Evolutionary conservation across 2,113 vertebrate genomes (phyloP).

Genomic region (Pelecanus crispus): DNA sequence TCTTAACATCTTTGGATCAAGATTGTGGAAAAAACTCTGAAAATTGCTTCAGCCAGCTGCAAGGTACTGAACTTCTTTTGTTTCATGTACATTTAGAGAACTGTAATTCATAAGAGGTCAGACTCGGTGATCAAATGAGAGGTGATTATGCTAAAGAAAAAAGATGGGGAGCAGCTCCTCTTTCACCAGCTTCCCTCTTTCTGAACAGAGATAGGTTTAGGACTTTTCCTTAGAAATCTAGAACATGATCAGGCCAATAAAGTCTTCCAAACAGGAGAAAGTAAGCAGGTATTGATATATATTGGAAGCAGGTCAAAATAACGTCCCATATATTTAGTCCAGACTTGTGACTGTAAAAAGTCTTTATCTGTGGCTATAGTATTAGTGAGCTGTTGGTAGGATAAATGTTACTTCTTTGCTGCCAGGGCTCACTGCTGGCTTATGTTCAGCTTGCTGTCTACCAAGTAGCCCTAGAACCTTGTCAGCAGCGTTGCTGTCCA

Average conservation of each 20-base stretch:
- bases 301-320: neutral
- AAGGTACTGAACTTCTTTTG: neutral
- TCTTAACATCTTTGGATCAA: neutral
- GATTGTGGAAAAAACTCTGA: neutral
- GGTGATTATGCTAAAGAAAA: neutral
- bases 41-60: neutral
- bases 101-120: neutral
- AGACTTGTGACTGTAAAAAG: neutral
- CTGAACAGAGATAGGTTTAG: neutral
- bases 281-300: neutral
- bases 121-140: neutral
- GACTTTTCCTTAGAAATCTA: neutral
- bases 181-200: neutral
- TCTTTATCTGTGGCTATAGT: neutral
- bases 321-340: neutral
- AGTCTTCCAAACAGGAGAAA: neutral
- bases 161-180: neutral
- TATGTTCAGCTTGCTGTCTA: accelerated
- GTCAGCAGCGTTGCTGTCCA: neutral
- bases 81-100: neutral
- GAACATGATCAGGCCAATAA: neutral
- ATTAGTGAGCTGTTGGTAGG: neutral
- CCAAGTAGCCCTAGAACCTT: neutral
- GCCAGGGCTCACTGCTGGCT: neutral
- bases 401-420: neutral